Conservation (phyloP, 1,140 invertebrate genomes). For the Lordiphosa clarofinis region DNA sequence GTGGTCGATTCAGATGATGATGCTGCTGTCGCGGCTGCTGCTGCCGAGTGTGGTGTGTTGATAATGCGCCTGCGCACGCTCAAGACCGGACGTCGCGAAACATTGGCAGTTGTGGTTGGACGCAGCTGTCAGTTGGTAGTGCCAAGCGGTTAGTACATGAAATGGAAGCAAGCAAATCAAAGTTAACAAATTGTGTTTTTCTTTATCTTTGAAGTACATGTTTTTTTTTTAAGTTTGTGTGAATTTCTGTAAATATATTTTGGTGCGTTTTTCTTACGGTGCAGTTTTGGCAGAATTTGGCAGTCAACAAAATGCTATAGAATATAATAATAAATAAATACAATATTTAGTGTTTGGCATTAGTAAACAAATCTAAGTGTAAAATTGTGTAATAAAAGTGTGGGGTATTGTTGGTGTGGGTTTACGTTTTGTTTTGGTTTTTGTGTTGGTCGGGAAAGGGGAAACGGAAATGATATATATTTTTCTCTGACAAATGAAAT, state of each 20-base stretch:
- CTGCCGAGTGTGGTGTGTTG: conserved; percentile 46
- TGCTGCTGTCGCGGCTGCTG: conserved; percentile 13
- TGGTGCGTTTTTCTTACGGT: conserved; percentile 37
- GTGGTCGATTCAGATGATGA: conserved; percentile 26
- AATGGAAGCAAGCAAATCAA: conserved; percentile 29
- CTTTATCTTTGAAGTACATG: too few species aligned
- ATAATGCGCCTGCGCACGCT: conserved; percentile 74
- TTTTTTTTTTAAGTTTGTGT: not conserved
- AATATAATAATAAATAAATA: conserved; percentile 21
- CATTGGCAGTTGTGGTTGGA: conserved; percentile 48
- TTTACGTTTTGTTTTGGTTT: too few species aligned
- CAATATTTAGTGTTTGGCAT: conserved; percentile 1
- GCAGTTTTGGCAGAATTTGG: conserved; percentile 21
- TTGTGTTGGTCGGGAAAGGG: too few species aligned
- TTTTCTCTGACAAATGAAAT: too few species aligned
- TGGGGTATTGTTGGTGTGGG: too few species aligned
- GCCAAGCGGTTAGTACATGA: conserved; percentile 33
- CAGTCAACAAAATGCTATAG: conserved; percentile 56
- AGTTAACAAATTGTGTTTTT: conserved; percentile 13
- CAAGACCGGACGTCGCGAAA: conserved; percentile 64
- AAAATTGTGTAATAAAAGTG: not conserved
- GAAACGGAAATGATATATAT: too few species aligned
- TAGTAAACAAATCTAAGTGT: conserved; percentile 1
- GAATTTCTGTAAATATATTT: conserved; percentile 12
- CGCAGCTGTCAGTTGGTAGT: conserved; percentile 53